Evolutionary conservation across 2,113 vertebrate species (phyloP), one percentile per base, ranked within the genome.

Genomic region (Climacteris rufus): DNA sequence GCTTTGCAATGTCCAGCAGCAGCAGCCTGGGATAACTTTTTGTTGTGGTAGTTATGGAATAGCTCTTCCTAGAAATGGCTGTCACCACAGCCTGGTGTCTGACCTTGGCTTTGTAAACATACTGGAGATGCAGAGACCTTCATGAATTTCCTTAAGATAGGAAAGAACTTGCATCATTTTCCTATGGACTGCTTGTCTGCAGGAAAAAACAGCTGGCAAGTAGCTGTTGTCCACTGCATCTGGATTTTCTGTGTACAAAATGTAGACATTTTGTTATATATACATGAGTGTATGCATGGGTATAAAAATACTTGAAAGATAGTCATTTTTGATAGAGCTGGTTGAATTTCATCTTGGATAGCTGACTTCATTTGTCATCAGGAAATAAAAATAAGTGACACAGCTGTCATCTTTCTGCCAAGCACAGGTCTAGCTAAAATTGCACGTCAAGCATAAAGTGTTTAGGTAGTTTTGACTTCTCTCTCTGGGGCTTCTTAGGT

Each of bases 251-350:
- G 0, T 8, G 28, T 79, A 40, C 53, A 56, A 23, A 63, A 45
- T 6, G 31, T 0, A 75, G 53, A 44, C 31, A 13, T 53, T 50
- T 39, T n/a, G 19, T 31, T 61, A 6, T 8, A 0, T 31, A 1
- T 15, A 3, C 40, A 2, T 15, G 5, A 39, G 10, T 37, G 12
- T 47, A 8, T 33, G 9, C 11, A 10, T 10, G 2, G 57, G 18
- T 60, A 28, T 77, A n/a, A 47, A 85, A 87, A 33, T 35, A 69
- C 16, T 59, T 80, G 33, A 3, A 56, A 68, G 70, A 15, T 0
- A 44, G 40, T 49, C 2, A 37, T 40, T 91, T 63, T 40, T 60
- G 45, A 39, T 49, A 35, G 44, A 84, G 40, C 27, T 90, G 57
- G 15, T 72, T 68, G 40, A 49, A 53, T 79, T 72, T 88, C 10